Evolutionary conservation across 2,797 vertebrate genomes (phyloP).

Genomic region (Odontamblyopus rebecca): DNA sequence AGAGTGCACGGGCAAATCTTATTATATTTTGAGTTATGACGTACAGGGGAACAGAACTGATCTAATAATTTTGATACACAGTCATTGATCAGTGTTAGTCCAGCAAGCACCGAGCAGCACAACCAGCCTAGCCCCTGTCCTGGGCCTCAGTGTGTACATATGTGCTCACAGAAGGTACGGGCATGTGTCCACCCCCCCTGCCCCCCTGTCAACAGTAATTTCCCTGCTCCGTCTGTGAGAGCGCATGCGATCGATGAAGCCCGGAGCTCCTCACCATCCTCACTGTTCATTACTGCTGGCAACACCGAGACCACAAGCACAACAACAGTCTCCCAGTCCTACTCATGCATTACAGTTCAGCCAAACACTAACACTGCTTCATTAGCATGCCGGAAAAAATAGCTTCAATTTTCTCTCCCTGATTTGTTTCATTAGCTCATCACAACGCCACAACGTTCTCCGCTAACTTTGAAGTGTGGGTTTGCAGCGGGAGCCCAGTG

Average conservation of each 20-base stretch:
- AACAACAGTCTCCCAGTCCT: conserved; percentile 41
- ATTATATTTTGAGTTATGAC: too few relatives aligned
- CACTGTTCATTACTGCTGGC: conserved; percentile 69
- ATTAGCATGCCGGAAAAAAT: conserved; percentile 12
- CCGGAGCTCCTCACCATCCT: conserved; percentile 40
- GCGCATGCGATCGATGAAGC: conserved; percentile 60
- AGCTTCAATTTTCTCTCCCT: conserved; percentile 7
- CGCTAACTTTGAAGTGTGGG: conserved; percentile 56
- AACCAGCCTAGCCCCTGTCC: not conserved
- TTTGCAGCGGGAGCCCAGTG: conserved; percentile 62
- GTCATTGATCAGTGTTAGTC: too few relatives aligned
- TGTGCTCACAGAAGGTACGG: conserved; percentile 68
- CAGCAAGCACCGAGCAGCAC: too few relatives aligned
- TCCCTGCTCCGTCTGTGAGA: conserved; percentile 66
- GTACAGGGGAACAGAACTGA: too few relatives aligned
- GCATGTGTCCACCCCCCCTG: conserved; percentile 60
- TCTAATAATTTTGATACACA: too few relatives aligned
- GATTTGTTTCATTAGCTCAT: conserved; percentile 32
- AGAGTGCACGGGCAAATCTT: too few relatives aligned
- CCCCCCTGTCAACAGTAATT: conserved; percentile 67
- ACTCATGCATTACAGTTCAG: conserved; percentile 37
- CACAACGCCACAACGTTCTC: conserved; percentile 32
- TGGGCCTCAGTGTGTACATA: conserved; percentile 61
- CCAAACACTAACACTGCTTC: conserved; percentile 17
- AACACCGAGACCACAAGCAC: conserved; percentile 46